A percentile compares a stretch with the other conserved stretches of the same genome.
Conservation (phyloP, 2,797 vertebrate species). For the Bufotes viridis region DNA sequence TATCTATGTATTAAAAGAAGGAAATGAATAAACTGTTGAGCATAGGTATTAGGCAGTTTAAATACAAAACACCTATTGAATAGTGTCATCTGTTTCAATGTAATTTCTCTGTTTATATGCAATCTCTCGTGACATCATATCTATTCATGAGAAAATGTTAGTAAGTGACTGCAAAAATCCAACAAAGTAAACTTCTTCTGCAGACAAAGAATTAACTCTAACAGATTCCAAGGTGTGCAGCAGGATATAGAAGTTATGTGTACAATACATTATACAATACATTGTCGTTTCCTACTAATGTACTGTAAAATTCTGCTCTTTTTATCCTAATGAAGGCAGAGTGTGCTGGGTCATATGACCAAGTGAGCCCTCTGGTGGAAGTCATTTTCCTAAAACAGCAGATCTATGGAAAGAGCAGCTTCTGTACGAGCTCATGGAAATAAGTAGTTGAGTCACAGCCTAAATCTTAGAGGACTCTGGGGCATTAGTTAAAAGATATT, state of each 20-base stretch:
- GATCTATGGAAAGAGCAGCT: neutral
- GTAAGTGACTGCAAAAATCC: neutral
- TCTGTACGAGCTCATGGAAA: neutral
- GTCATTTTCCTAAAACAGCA: neutral
- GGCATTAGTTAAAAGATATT: neutral
- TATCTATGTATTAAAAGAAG: neutral
- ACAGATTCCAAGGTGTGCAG: neutral
- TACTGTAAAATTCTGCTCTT: neutral
- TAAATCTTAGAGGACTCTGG: neutral
- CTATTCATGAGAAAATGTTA: neutral
- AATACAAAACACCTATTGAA: neutral
- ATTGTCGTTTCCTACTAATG: neutral
- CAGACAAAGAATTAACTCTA: neutral
- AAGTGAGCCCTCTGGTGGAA: conserved; percentile 36
- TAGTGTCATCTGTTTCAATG: neutral
- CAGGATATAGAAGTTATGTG: neutral
- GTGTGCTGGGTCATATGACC: conserved; percentile 1
- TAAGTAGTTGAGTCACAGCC: neutral
- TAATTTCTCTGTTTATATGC: neutral
- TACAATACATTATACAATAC: neutral
- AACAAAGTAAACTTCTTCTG: neutral
- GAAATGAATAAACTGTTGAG: neutral
- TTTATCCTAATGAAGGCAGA: neutral
- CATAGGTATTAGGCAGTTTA: too few relatives aligned
- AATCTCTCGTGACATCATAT: neutral